phyloP scores from a whole-genome alignment of 2,797 vertebrate genomes.

The Staurois parvus region DNA sequence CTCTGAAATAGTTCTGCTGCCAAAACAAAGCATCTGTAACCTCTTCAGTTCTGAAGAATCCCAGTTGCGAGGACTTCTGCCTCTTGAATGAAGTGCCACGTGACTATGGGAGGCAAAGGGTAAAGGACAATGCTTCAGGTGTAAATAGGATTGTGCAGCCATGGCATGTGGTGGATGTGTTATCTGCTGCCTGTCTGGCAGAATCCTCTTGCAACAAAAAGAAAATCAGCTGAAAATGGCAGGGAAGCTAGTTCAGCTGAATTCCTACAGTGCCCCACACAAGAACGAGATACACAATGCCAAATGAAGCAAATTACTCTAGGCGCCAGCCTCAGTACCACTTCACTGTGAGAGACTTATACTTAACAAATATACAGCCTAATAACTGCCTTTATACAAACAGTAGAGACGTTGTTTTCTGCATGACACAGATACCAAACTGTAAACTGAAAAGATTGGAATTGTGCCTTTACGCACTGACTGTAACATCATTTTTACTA shows the following conservation, averaged over 20 bases:
- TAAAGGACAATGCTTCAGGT: conserved; percentile 31
- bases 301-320: conserved; percentile 36
- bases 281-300: conserved; percentile 34
- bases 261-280: conserved; percentile 23
- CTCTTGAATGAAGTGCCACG: neutral
- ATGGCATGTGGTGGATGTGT: conserved; percentile 40
- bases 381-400: conserved; percentile 11
- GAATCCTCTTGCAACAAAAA: conserved; percentile 26
- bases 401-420: neutral
- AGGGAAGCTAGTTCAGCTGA: conserved; percentile 45
- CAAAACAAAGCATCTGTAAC: conserved; percentile 52
- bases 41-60: neutral
- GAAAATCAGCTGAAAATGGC: conserved; percentile 50
- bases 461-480: neutral
- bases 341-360: conserved; percentile 14
- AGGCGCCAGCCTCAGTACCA: neutral
- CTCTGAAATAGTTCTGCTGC: conserved; percentile 31
- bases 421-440: neutral
- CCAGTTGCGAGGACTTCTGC: neutral
- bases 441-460: neutral
- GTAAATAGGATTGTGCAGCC: conserved; percentile 42
- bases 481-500: neutral
- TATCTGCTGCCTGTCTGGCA: conserved; percentile 37
- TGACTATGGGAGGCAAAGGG: conserved; percentile 20
- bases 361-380: conserved; percentile 7